Conservation (phyloP, 2,113 vertebrate species). For the Heterocephalus glaber region DNA sequence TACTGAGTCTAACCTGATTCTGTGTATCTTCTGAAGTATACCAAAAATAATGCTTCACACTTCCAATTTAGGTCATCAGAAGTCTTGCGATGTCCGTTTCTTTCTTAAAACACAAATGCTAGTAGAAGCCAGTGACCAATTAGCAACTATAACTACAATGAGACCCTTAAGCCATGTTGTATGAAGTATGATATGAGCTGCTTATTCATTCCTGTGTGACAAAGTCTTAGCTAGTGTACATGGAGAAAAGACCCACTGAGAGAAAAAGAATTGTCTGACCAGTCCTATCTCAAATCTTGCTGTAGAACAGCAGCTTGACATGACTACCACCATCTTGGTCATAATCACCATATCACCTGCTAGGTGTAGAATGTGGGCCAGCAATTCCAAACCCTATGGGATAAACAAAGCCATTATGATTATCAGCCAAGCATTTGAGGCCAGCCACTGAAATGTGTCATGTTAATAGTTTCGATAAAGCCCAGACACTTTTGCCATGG, state of each 20-base stretch:
- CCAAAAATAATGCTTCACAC: not conserved
- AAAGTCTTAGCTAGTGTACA: not conserved
- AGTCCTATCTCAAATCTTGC: not conserved
- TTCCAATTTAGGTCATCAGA: not conserved
- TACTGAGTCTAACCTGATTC: not conserved
- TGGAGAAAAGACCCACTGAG: rapidly evolving
- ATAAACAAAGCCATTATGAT: not conserved
- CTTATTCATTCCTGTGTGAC: not conserved
- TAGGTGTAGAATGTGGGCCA: not conserved
- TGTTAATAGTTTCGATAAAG: not conserved
- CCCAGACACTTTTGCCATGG: not conserved
- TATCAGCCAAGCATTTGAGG: not conserved
- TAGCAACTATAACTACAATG: not conserved
- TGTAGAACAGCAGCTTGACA: not conserved
- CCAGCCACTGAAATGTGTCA: not conserved
- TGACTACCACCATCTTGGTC: not conserved
- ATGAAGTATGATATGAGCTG: not conserved
- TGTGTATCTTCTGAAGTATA: not conserved
- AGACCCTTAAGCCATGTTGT: not conserved
- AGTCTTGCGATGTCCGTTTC: not conserved
- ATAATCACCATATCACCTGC: not conserved
- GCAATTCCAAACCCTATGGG: not conserved
- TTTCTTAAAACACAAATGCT: not conserved
- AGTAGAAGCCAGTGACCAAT: not conserved
- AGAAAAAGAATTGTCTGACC: not conserved